phyloP scores from a whole-genome alignment of 2,888 invertebrate species.

The Lepidocyrtinus sp. region DNA sequence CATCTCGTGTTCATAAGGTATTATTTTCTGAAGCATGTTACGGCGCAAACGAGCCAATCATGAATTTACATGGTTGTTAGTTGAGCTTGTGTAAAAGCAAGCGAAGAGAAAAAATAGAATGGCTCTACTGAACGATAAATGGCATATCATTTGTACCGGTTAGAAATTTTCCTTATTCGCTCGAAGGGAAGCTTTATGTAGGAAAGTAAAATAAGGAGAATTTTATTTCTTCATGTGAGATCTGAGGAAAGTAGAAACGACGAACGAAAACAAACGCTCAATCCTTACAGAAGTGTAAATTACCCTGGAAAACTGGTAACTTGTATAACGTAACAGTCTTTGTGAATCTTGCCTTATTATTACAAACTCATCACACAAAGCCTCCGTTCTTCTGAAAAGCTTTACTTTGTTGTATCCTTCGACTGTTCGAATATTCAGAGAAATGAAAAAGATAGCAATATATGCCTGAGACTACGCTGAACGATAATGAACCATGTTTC shows the following conservation, averaged over 20 bases:
- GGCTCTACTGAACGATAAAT: neutral
- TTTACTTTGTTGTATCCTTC: neutral
- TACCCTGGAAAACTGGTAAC: constrained; percentile 25
- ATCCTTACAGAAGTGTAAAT: constrained; percentile 39
- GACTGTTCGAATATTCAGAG: neutral
- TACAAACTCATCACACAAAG: constrained; percentile 57
- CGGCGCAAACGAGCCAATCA: constrained; percentile 54
- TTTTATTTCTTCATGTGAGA: neutral
- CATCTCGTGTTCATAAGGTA: neutral
- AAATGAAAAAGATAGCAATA: too few species aligned
- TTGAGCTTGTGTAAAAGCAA: neutral
- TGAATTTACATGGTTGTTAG: constrained; percentile 12
- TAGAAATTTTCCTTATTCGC: neutral
- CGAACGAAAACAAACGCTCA: constrained; percentile 14
- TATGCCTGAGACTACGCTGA: too few species aligned
- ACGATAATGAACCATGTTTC: constrained; percentile 51
- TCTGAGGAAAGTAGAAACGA: neutral
- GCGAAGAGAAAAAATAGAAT: too few species aligned
- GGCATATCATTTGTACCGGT: neutral
- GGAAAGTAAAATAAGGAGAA: neutral
- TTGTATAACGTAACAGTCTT: constrained; percentile 26
- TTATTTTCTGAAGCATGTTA: neutral
- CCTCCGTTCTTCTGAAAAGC: constrained; percentile 39
- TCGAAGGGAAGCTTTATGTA: neutral
- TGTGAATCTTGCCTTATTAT: constrained; percentile 61